Percentiles rank a stretch among this genome's conserved stretches.
Evolutionary conservation across 2,113 vertebrate species (phyloP).

Genomic region (Python bivittatus): DNA sequence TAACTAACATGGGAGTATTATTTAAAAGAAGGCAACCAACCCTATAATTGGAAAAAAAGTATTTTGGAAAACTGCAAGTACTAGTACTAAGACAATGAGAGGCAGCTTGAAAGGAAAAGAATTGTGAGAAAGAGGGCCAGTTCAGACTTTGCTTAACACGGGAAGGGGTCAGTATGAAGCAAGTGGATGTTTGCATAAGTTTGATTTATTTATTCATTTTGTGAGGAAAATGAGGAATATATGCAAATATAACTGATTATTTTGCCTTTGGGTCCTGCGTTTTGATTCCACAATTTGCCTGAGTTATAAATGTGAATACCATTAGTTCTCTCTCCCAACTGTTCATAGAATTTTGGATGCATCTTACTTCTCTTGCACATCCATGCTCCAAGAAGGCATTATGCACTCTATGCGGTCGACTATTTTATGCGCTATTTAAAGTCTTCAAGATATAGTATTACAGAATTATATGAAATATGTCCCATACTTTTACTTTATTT

Average conservation of each 20-base stretch:
- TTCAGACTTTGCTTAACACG: background rate
- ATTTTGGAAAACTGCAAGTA: background rate
- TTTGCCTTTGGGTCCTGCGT: too few relatives aligned
- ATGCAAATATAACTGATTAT: too few relatives aligned
- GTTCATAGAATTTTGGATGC: background rate
- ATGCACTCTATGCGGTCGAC: background rate
- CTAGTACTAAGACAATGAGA: background rate
- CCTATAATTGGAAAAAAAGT: background rate
- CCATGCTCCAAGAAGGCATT: background rate
- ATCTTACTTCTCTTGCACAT: background rate
- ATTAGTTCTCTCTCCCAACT: background rate
- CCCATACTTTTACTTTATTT: too few relatives aligned
- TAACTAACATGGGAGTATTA: background rate
- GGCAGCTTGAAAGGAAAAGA: background rate
- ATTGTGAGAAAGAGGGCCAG: background rate
- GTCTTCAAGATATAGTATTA: too few relatives aligned
- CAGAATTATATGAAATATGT: too few relatives aligned
- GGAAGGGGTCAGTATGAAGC: background rate
- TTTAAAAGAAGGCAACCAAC: background rate
- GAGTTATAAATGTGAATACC: background rate
- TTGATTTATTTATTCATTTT: background rate
- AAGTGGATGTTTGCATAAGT: background rate
- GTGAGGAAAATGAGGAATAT: too few relatives aligned
- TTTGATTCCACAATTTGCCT: too few relatives aligned
- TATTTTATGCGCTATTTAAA: background rate